phyloP scores from a whole-genome alignment of 2,888 invertebrate genomes.

The Shargacucullia verbasci region DNA sequence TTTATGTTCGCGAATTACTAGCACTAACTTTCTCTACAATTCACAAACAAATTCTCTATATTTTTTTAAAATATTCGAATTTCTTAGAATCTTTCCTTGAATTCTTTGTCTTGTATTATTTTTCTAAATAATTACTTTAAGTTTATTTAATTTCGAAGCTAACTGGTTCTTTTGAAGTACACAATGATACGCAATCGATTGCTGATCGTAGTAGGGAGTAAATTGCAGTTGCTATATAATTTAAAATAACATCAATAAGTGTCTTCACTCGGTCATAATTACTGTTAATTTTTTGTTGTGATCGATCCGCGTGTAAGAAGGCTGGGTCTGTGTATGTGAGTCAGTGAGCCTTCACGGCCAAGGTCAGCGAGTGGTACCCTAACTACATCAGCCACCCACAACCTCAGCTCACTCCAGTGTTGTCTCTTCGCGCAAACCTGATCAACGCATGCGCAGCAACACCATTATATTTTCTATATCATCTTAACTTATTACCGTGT shows the following conservation, averaged over 20 bases:
- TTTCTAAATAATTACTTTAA: too few relatives aligned
- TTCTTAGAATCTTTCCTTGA: too few relatives aligned
- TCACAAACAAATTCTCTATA: too few relatives aligned
- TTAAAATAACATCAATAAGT: conserved; percentile 13
- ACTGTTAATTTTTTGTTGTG: conserved; percentile 43
- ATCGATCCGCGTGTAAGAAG: conserved; percentile 45
- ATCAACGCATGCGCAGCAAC: conserved; percentile 36
- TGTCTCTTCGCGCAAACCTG: conserved; percentile 48
- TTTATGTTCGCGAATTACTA: too few relatives aligned
- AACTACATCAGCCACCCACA: conserved; percentile 61
- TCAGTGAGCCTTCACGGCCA: conserved; percentile 79
- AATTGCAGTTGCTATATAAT: conserved; percentile 31
- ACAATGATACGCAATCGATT: not conserved
- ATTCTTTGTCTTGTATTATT: too few relatives aligned
- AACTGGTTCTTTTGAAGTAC: not conserved
- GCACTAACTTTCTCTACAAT: too few relatives aligned
- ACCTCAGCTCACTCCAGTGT: conserved; percentile 48
- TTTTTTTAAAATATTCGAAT: too few relatives aligned
- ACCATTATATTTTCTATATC: conserved; percentile 21
- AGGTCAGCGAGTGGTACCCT: conserved; percentile 74
- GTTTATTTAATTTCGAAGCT: not conserved
- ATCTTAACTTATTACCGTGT: conserved; percentile 18
- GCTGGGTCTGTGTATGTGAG: conserved; percentile 70
- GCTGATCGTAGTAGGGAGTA: conserved; percentile 18
- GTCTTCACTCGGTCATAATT: conserved; percentile 28